These are phyloP conservation scores for Phylloscopus whistleri DNA, from an alignment of 2,113 vertebrate species.

Conservation along the genomic window DNA sequence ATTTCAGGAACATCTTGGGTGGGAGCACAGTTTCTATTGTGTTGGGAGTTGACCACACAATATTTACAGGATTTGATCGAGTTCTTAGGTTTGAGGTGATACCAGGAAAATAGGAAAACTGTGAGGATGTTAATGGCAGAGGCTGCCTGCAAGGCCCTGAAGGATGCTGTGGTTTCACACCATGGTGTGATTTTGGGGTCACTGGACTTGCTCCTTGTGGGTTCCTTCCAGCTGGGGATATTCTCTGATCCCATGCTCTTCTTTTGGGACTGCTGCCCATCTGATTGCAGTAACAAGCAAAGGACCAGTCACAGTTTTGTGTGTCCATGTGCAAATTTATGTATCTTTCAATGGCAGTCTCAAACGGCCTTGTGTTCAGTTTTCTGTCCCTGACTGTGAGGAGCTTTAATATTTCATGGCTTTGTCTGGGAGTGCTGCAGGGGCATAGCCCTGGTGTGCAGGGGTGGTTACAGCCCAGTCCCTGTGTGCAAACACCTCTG, in stretches of 20 bases:
- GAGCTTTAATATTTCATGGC: not conserved
- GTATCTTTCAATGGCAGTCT: rapidly evolving
- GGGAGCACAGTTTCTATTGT: not conserved
- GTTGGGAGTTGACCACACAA: not conserved
- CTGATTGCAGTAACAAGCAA: not conserved
- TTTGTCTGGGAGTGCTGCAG: not conserved
- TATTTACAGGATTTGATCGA: not conserved
- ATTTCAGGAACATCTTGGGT: not conserved
- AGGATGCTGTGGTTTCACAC: not conserved
- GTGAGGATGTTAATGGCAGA: not conserved
- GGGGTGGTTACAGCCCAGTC: not conserved
- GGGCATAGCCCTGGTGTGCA: rapidly evolving
- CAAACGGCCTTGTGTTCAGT: not conserved
- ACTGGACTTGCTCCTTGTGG: not conserved
- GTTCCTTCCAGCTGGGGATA: not conserved
- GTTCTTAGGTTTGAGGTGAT: not conserved
- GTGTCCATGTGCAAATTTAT: not conserved
- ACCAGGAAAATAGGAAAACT: not conserved
- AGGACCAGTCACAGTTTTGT: not conserved
- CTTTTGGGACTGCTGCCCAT: not conserved
- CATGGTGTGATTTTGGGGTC: not conserved
- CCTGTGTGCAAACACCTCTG: not conserved
- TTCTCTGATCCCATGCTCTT: not conserved
- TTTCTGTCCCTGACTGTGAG: not conserved
- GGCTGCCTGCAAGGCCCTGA: not conserved